Percentiles rank a stretch among this genome's conserved stretches.
Conservation (phyloP, 2,113 vertebrate species). For the Tricholaema leucomelas region DNA sequence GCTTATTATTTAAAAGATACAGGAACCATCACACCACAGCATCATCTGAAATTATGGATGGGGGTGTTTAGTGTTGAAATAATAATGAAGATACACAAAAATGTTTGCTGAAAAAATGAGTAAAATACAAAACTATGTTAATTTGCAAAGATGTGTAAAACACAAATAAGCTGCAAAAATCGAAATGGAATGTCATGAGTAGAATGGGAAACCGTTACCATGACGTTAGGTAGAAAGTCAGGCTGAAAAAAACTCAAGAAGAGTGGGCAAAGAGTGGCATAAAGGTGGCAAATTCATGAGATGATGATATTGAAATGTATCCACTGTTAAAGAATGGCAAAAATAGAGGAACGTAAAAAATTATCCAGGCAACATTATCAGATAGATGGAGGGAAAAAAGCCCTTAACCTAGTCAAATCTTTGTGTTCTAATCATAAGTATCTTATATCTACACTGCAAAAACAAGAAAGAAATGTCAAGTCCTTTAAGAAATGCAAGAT, state of each 20-base stretch:
- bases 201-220: not conserved
- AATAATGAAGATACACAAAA: not conserved
- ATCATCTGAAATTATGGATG: not conserved
- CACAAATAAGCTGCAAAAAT: not conserved
- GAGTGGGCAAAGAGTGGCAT: not conserved
- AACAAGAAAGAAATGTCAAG: not conserved
- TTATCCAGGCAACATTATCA: not conserved
- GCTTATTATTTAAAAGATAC: not conserved
- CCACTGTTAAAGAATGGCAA: not conserved
- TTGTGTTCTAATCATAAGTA: not conserved
- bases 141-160: not conserved
- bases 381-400: not conserved
- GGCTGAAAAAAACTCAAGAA: not conserved
- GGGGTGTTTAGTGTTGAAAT: fast-evolving
- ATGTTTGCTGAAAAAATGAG: not conserved
- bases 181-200: not conserved
- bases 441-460: not conserved
- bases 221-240: not conserved
- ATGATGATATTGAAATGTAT: not conserved
- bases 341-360: not conserved
- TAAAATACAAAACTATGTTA: not conserved
- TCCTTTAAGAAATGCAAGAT: not conserved
- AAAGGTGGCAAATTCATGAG: not conserved
- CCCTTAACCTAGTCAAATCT: not conserved
- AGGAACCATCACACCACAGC: not conserved